Evolutionary conservation across 2,113 vertebrate genomes (phyloP).

Genomic region (Carassius gibelio): DNA sequence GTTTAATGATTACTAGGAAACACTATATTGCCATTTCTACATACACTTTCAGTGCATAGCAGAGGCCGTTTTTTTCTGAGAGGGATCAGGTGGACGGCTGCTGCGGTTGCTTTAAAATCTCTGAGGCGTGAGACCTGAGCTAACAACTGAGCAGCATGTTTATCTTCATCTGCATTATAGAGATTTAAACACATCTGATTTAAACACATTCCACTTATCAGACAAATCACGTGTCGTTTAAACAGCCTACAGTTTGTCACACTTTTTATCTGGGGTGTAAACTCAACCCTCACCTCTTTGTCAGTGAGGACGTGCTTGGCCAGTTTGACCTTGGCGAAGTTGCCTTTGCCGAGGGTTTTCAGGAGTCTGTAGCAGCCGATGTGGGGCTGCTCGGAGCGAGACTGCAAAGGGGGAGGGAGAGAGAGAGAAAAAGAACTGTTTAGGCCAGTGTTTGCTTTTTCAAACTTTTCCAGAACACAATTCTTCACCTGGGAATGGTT

Average conservation of each 20-base stretch:
- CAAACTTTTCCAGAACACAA: background rate
- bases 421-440: background rate
- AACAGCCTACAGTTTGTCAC: background rate
- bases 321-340: slow-evolving; percentile 85
- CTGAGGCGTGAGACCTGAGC: background rate
- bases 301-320: slow-evolving; percentile 83
- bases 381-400: slow-evolving; percentile 76
- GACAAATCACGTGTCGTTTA: background rate
- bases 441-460: background rate
- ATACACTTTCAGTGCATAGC: background rate
- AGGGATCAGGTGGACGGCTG: background rate
- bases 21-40: background rate
- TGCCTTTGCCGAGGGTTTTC: slow-evolving; percentile 86
- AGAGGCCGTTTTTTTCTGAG: background rate
- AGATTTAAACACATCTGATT: background rate
- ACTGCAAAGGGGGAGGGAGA: no score
- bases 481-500: background rate
- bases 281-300: slow-evolving; percentile 77
- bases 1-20: background rate
- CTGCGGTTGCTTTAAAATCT: slow-evolving; percentile 2
- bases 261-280: background rate
- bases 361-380: slow-evolving; percentile 73
- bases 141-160: slow-evolving; percentile 6
- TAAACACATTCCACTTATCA: background rate
- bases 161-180: background rate